Evolutionary conservation across 1,140 invertebrate genomes (phyloP).

Genomic region (Bombus confusus): DNA sequence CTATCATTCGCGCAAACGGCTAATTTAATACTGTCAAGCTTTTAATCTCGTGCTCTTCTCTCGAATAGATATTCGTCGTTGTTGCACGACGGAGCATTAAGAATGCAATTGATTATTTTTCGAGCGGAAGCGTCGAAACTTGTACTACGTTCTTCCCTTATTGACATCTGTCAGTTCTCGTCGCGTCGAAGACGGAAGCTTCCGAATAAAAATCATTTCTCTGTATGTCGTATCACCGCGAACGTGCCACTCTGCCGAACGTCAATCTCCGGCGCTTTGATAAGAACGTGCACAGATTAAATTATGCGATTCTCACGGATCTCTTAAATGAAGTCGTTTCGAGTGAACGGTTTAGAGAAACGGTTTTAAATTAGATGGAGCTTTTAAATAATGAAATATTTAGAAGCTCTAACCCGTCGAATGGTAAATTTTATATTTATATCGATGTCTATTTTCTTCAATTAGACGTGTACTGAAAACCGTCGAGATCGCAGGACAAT

Average conservation of each 20-base stretch:
- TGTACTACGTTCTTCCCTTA: conserved; percentile 27
- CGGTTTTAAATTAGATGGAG: background rate
- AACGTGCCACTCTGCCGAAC: background rate
- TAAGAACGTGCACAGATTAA: conserved; percentile 9
- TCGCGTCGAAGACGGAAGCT: background rate
- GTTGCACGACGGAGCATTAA: background rate
- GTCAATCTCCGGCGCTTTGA: background rate
- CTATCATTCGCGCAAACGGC: too few species aligned
- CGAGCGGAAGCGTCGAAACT: conserved; percentile 18
- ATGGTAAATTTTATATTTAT: background rate
- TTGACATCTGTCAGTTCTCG: conserved; percentile 41
- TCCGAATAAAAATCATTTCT: conserved; percentile 33
- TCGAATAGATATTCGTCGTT: background rate
- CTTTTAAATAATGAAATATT: background rate
- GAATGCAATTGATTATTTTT: background rate
- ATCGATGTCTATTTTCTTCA: background rate
- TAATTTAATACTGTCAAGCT: conserved; percentile 16
- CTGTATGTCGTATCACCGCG: background rate
- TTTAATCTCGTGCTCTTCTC: background rate
- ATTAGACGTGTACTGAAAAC: too few species aligned
- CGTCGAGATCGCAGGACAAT: background rate
- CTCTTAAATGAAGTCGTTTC: background rate
- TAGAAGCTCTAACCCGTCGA: background rate
- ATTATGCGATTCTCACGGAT: background rate
- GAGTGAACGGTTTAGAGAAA: background rate